These are phyloP conservation scores for Muscidifurax raptorellus DNA, from an alignment of 1,140 invertebrate species.

Conservation along the genomic window DNA sequence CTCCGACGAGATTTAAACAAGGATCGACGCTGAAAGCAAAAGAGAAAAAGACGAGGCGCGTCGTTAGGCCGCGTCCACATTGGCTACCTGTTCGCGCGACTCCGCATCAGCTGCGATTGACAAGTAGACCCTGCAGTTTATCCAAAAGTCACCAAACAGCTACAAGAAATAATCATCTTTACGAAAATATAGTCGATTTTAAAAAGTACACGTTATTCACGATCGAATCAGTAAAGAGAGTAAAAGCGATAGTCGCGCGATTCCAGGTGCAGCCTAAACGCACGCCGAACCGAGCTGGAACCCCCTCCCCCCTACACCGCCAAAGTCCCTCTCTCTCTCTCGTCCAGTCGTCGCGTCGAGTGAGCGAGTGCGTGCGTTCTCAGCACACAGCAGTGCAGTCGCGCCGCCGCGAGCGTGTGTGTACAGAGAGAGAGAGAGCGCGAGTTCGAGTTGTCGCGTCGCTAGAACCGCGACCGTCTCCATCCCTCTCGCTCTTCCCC, in stretches of 20 bases:
- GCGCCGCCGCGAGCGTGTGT: conserved; percentile 34
- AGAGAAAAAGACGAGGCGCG: neutral
- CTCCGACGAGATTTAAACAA: neutral
- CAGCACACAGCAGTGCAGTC: conserved; percentile 41
- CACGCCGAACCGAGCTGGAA: neutral
- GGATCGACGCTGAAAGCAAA: neutral
- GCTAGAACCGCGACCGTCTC: neutral
- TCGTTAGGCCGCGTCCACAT: neutral
- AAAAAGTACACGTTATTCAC: too few relatives aligned
- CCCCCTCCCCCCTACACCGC: neutral
- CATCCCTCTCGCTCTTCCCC: conserved; percentile 1
- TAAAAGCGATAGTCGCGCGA: neutral
- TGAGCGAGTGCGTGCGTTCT: conserved; percentile 6
- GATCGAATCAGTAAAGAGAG: too few relatives aligned
- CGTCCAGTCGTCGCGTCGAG: neutral
- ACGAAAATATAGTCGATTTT: too few relatives aligned
- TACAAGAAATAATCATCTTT: too few relatives aligned
- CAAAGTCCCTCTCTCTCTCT: neutral
- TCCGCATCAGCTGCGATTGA: too few relatives aligned
- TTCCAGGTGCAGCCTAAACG: neutral
- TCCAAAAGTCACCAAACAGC: too few relatives aligned
- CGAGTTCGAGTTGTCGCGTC: neutral
- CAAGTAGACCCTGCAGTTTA: too few relatives aligned
- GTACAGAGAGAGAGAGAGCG: neutral
- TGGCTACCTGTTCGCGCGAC: neutral